Base-by-base conservation (phyloP, 2,888 invertebrate species). In the Rhorus exstirpatorius region DNA sequence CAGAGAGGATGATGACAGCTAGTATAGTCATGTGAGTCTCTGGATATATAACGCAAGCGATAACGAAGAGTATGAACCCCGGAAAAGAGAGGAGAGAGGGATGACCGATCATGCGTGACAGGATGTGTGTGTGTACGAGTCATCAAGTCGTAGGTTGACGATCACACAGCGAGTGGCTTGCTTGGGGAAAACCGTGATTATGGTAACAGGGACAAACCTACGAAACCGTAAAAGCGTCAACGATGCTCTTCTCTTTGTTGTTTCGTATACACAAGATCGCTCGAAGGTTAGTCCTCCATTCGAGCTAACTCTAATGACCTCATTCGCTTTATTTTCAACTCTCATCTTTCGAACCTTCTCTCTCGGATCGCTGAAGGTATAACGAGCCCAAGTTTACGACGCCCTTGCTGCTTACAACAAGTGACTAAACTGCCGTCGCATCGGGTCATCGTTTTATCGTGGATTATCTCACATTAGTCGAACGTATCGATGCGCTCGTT, bases 261-360 rank as follows among this genome's bases (percentile, higher is more conserved):
- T 63, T 60, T 35, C 14, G 26, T 46, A 24, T 12, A 35, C n/a
- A n/a, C 51, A 38, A 53, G 38, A 24, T 53, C 35, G 19, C 35
- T 44, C 21, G n/a, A 53, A 24, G 51, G 35, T 35, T 31, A 44
- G n/a, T 63, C 31, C 53, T 68, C 26, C 35, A 17, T 49, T 12
- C 14, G 12, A 8, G 19, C 6, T n/a, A 21, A 38, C 55, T 17
- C 4, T 41, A 35, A 38, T 60, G 67, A 74, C 26, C n/a, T n/a
- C n/a, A 21, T 49, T 17, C 67, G 61, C 61, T 68, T 74, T 53
- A 61, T 68, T 79, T 68, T 53, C n/a, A n/a, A 74, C 68, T 26
- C 21, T 55, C 44, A 35, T 35, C 53, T 41, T 55, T 68, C 19
- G 24, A 26, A 17, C 31, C 58, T 1, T 58, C 26, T 31, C 35